Evolutionary conservation across 2,113 vertebrate species (phyloP), one percentile per base, ranked within the genome.

Genomic region (Nyctibius bracteatus): DNA sequence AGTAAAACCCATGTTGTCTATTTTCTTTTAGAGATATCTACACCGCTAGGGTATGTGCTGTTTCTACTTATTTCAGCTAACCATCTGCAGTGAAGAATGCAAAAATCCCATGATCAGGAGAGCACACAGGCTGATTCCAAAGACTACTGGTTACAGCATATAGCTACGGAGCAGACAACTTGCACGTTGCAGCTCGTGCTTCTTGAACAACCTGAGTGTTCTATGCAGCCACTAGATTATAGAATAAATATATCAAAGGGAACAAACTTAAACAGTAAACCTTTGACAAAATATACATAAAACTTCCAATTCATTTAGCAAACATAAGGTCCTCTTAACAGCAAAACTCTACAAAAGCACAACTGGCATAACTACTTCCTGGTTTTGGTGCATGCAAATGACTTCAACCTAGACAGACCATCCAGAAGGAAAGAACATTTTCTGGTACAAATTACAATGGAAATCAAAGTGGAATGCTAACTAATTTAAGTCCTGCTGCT

Each of bases 131-230:
- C 46, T 83, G 46, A 70, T 15, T 70, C 12, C 31, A 55, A 74
- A 66, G 33, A 54, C 31, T 54, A 18, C 37, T 65, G 46, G 12
- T 37, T 82, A 35, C 6, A 54, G 54, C 51, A 46, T 1, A 54
- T 14, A 81, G 35, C 43, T 46, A 58, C 49, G 66, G 31, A 80
- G 52, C 79, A 85, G 27, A 68, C 33, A 72, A 59, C 8, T 20
- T 33, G 8, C 35, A 68, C 0, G 3, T 21, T 57, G 39, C 49
- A 88, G 39, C 33, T 88, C 0, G 0, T 37, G 41, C n/a, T 62
- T 88, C 54, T 73, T 73, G 54, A 95, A 73, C 49, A 92, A 72
- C 10, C 37, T 68, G 31, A 5, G 1, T 47, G 28, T 68, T 49
- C 81, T 74, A 9, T 6, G 9, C 11, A 51, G 57, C 46, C 22